Conservation (phyloP, 2,888 invertebrate genomes). For the Oasisia sp. region DNA sequence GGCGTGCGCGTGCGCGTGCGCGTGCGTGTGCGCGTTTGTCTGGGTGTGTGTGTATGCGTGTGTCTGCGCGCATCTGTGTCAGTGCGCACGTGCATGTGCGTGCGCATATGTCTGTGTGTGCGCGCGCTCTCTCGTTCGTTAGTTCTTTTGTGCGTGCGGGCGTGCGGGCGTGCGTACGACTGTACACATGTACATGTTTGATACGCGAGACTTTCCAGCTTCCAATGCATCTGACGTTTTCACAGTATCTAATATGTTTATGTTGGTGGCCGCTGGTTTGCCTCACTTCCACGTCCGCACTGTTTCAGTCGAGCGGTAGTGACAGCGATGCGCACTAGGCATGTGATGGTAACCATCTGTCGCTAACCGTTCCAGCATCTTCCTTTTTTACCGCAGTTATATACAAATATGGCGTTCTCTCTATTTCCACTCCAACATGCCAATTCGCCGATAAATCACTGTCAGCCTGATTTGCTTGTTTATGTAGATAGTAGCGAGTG, state of each 20-base stretch:
- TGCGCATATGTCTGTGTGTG: too few species aligned
- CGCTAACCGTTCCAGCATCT: neutral
- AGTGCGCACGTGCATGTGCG: too few species aligned
- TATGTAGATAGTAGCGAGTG: neutral
- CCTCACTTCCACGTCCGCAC: neutral
- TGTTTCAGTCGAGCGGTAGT: neutral
- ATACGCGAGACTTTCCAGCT: neutral
- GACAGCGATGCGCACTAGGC: neutral
- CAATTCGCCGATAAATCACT: neutral
- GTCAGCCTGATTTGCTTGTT: neutral
- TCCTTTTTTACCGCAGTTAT: neutral
- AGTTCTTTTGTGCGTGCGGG: too few species aligned
- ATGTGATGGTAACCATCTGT: neutral
- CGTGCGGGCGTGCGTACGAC: too few species aligned
- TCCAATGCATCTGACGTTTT: neutral
- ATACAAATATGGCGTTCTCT: neutral
- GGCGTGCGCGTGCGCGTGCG: neutral
- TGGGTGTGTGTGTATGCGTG: too few species aligned
- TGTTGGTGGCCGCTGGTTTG: neutral
- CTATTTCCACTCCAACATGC: neutral
- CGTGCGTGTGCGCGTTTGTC: too few species aligned
- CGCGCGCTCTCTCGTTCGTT: too few species aligned
- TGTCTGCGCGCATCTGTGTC: too few species aligned
- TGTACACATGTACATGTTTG: neutral
- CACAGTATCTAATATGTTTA: neutral